Evolutionary conservation across 2,888 invertebrate genomes (phyloP).

Genomic region (Ctenicera cuprea): DNA sequence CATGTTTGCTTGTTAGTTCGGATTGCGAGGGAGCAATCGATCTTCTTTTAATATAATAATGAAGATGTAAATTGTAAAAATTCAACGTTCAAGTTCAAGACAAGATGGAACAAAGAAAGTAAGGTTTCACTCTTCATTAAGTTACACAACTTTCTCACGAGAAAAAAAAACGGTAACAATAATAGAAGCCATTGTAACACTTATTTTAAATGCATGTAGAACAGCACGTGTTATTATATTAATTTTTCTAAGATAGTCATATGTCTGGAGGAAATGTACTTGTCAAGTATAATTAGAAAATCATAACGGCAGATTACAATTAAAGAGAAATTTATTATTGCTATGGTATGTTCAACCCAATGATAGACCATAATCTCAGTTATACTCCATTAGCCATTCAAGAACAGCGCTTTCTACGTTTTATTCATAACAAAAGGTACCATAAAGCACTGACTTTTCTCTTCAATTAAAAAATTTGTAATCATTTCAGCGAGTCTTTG

Average conservation of each 20-base stretch:
- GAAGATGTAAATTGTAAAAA: background rate
- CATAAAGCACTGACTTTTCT: slow-evolving; percentile 1
- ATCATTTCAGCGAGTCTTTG: background rate
- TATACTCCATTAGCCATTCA: slow-evolving; percentile 16
- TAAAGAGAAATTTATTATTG: slow-evolving; percentile 25
- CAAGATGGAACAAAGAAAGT: slow-evolving; percentile 30
- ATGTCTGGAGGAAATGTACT: background rate
- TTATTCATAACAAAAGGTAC: slow-evolving; percentile 16
- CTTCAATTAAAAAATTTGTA: slow-evolving; percentile 14
- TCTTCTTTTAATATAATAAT: too few relatives aligned
- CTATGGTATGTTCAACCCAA: slow-evolving; percentile 1
- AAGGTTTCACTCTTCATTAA: slow-evolving; percentile 35
- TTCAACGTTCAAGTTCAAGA: slow-evolving; percentile 21
- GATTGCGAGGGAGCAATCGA: too few relatives aligned
- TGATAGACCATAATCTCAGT: background rate
- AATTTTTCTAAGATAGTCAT: background rate
- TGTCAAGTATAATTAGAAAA: background rate
- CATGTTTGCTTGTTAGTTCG: too few relatives aligned
- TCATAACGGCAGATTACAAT: background rate
- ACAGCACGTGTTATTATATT: background rate
- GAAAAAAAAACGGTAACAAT: background rate
- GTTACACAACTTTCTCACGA: slow-evolving; percentile 46
- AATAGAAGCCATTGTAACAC: slow-evolving; percentile 18
- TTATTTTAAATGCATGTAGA: background rate
- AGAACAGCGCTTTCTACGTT: slow-evolving; percentile 8